Evolutionary conservation across 2,113 vertebrate species (phyloP).

Genomic region (Hemiprocne comata): DNA sequence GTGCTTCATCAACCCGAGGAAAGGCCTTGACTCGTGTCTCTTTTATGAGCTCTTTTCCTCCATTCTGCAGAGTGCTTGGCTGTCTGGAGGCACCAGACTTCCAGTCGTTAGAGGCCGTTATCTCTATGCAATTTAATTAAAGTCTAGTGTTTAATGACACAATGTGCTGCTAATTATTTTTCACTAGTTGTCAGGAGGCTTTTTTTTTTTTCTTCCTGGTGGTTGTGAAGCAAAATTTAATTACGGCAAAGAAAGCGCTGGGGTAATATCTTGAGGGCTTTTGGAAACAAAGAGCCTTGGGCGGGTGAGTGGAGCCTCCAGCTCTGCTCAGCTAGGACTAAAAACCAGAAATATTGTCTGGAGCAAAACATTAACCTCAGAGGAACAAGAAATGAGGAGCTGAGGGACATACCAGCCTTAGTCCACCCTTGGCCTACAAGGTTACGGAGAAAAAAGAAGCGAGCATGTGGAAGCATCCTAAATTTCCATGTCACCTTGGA

Average conservation of each 20-base stretch:
- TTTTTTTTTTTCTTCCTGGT: not conserved
- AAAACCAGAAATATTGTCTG: not conserved
- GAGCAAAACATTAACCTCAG: not conserved
- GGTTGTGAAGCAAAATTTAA: constrained; percentile 52
- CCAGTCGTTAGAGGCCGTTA: constrained; percentile 72
- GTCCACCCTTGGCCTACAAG: not conserved
- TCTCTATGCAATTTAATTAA: constrained; percentile 80
- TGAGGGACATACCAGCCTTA: not conserved
- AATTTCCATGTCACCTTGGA: not conserved
- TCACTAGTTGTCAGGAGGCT: constrained; percentile 61
- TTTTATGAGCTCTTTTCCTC: constrained; percentile 58
- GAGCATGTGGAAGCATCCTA: too few relatives aligned
- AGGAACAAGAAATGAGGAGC: not conserved
- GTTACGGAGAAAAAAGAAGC: not conserved
- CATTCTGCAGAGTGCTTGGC: constrained; percentile 45
- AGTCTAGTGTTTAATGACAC: constrained; percentile 80
- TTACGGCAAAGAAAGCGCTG: not conserved
- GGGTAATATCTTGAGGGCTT: not conserved
- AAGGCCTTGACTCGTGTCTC: constrained; percentile 2
- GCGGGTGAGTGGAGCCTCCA: not conserved
- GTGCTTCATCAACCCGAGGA: constrained; percentile 41
- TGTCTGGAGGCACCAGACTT: constrained; percentile 37
- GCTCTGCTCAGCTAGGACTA: not conserved
- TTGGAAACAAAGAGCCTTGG: not conserved
- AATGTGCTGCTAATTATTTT: constrained; percentile 77